Base-by-base conservation (phyloP, 2,113 vertebrate species). In the Hemibates koningsi region DNA sequence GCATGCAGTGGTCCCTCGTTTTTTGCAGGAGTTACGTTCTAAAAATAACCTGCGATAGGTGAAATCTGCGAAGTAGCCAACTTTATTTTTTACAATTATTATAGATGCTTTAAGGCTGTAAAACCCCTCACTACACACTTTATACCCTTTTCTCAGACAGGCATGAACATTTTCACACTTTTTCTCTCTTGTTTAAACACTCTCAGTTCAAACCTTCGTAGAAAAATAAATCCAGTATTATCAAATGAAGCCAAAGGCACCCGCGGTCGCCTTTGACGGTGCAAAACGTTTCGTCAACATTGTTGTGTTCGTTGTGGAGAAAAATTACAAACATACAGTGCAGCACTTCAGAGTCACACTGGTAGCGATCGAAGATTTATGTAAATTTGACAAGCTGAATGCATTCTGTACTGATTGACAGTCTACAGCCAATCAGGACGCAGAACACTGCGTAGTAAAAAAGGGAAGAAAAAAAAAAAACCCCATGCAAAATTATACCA, bases 401-500 rank as follows among this genome's bases (percentile, higher is more conserved):
- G 6, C 29, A 63, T 63, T 36, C 59, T 63, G 59, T 36, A 36
- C 29, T 63, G 29, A 59, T 59, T 59, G 56, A 29, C 12, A 5
- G 54, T 27, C 24, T 57, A 57, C 0, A 57, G 21, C 54, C 57
- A 34, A 61, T 61, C 57, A 34, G 57, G 57, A 61, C 0, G 16
- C 57, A 61, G 57, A 61, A 34, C 57, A 19, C 57, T 0, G 9
- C 0, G 2, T 61, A 61, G 59, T 61, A 61, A 61, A 61, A 61
- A 19, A 32, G 13, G 14, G 27, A 3, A n/a, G 0, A 3, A 29
- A 59, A 29, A 32, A 0, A 32, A 32, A 32, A 32, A 6, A 32
- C 6, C 5, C 19, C 52, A 61, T 4, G 9, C 29, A 19, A 61
- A 34, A 34, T 34, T 61, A 16, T 61, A 61, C 59, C 29, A 6